These are phyloP conservation scores for Oreotrochilus melanogaster DNA, from an alignment of 2,113 vertebrate species.

Conservation along the genomic window DNA sequence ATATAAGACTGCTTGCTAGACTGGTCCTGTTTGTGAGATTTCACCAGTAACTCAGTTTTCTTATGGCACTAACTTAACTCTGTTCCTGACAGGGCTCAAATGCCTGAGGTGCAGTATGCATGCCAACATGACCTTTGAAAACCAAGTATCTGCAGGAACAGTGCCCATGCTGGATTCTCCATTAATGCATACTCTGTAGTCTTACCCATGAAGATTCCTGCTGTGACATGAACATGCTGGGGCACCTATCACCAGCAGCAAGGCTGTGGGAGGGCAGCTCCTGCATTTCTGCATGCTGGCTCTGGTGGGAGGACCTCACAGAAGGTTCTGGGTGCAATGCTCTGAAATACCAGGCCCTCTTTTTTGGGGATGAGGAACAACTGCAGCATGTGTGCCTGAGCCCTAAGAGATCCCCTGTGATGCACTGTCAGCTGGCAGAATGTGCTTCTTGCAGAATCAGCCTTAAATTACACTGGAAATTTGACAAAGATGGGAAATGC, in stretches of 20 bases:
- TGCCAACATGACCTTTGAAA: neutral
- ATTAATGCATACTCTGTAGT: neutral
- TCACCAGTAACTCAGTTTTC: neutral
- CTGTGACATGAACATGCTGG: neutral
- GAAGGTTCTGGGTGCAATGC: neutral
- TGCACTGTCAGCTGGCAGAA: neutral
- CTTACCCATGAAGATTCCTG: neutral
- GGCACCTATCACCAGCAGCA: neutral
- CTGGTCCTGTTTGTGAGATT: neutral
- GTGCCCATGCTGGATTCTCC: neutral
- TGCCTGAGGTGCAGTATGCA: neutral
- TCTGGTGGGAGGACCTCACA: rapidly evolving
- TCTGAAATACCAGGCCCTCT: rapidly evolving
- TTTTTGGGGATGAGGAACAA: neutral
- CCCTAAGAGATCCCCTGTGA: neutral
- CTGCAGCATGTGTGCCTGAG: neutral
- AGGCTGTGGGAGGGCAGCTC: no score
- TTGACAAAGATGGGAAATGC: neutral
- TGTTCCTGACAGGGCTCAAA: neutral
- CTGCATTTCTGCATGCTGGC: rapidly evolving
- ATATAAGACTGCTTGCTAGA: neutral
- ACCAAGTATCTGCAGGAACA: rapidly evolving
- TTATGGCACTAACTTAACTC: neutral
- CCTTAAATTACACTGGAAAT: neutral
- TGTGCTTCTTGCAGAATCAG: neutral